Evolutionary conservation across 2,113 vertebrate species (phyloP), one percentile per base, ranked within the genome.

Genomic region (Pseudopodoces humilis): DNA sequence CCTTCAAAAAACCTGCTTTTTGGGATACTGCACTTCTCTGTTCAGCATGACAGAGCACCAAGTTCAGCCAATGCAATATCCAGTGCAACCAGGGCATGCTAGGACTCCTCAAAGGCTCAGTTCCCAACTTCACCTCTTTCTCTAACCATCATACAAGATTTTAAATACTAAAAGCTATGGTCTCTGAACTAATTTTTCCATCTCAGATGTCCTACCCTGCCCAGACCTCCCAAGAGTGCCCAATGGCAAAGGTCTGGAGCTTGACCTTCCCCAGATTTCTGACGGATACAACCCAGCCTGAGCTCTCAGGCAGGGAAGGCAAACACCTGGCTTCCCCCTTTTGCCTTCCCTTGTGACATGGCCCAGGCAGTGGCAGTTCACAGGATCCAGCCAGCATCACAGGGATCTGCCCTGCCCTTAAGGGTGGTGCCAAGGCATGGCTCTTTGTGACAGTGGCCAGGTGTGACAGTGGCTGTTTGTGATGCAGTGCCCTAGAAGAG

Each of bases 281-380:
- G 13, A 15, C 13, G 17, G 23, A 22, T 56, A 22, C 30, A 49
- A 19, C 10, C 5, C 55, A 60, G 15, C 15, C 11, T 58, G 27
- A 37, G 47, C 24, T 72, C 23, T 58, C 14, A 67, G 27, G 24
- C 30, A 71, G 10, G 4, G 39, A 41, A 72, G 81, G 22, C 8
- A 77, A 18, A 1, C 0, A 0, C 15, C 25, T 44, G 24, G 16
- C 14, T 68, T 64, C 17, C 15, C 1, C 1, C 7, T 72, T 89
- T n/a, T 24, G 6, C 15, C 9, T 60, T 68, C 14, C 30, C 9
- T 35, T 24, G 20, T 46, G 27, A n/a, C 31, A n/a, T 3, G 6
- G 23, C 31, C 21, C 3, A 3, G 13, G 33, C 14, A 55, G 13
- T 16, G 13, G 15, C 6, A 1, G 20, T 30, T 65, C 55, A 81